Conservation (phyloP, 2,888 invertebrate species). For the Rhabditophanes sp. region DNA sequence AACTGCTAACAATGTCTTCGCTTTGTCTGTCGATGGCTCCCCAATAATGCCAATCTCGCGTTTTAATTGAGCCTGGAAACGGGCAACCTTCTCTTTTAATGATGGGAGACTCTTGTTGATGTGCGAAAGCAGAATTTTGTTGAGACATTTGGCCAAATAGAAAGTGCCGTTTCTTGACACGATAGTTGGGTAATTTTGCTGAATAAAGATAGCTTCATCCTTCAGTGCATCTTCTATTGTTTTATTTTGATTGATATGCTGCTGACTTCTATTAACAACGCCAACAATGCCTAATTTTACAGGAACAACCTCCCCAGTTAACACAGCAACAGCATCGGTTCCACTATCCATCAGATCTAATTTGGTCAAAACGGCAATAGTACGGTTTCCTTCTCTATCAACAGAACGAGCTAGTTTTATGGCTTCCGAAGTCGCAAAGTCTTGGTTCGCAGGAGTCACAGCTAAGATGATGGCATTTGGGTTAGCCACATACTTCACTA, state of each 20-base stretch:
- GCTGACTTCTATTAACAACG: conserved; percentile 88
- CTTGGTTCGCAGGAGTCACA: conserved; percentile 90
- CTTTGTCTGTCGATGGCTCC: conserved; percentile 64
- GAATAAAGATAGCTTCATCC: conserved; percentile 82
- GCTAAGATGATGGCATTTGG: conserved; percentile 94
- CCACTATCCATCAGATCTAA: conserved; percentile 99
- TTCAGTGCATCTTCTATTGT: conserved; percentile 60
- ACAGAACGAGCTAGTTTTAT: conserved; percentile 81
- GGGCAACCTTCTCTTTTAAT: conserved; percentile 89
- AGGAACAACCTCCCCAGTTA: conserved; percentile 91
- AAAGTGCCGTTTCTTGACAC: conserved; percentile 88
- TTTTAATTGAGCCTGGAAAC: conserved; percentile 95
- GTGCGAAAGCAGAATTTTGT: conserved; percentile 76
- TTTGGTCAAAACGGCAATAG: conserved; percentile 92
- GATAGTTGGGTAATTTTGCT: conserved; percentile 88
- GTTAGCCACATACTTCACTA: conserved; percentile 74
- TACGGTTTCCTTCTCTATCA: conserved; percentile 75
- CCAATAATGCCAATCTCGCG: conserved; percentile 84
- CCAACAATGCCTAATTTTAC: conserved; percentile 97
- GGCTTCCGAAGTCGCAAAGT: conserved; percentile 96
- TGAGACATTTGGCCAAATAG: conserved; percentile 74
- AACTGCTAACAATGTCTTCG: conserved; percentile 79
- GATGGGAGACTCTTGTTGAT: conserved; percentile 95
- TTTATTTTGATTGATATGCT: conserved; percentile 34
- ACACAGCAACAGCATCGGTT: conserved; percentile 94